phyloP scores from a whole-genome alignment of 2,797 vertebrate species.

The Lutjanus campechanus region DNA sequence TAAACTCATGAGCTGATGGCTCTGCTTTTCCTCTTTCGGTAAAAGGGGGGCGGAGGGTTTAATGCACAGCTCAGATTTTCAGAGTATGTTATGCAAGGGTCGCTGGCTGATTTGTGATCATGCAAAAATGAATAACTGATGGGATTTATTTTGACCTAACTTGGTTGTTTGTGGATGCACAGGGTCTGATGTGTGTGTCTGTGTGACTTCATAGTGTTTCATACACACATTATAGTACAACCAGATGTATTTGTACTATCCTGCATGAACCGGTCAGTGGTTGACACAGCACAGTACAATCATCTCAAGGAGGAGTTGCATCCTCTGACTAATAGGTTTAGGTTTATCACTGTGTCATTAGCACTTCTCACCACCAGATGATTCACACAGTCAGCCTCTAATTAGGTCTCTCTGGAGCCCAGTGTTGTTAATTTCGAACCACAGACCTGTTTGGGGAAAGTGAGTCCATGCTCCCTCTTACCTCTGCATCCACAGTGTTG shows the following conservation, averaged over 20 bases:
- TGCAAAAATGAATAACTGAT: background rate
- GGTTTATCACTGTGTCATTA: slow-evolving; percentile 26
- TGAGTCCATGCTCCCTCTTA: background rate
- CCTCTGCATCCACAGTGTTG: background rate
- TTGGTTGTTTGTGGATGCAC: background rate
- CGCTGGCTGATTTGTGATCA: background rate
- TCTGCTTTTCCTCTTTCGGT: slow-evolving; percentile 77
- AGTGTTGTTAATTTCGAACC: slow-evolving; percentile 7
- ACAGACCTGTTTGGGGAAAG: slow-evolving; percentile 12
- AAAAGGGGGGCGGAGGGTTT: slow-evolving; percentile 28
- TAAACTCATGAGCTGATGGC: slow-evolving; percentile 74
- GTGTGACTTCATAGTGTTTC: slow-evolving; percentile 6
- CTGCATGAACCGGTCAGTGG: slow-evolving; percentile 13
- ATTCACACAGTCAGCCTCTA: slow-evolving; percentile 28
- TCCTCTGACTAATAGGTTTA: slow-evolving; percentile 40
- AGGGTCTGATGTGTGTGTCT: background rate
- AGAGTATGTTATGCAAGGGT: background rate
- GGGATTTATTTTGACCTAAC: background rate
- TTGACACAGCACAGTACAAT: slow-evolving; percentile 12
- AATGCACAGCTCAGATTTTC: slow-evolving; percentile 23
- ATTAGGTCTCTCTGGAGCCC: slow-evolving; percentile 19
- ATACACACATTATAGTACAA: background rate
- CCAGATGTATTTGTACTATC: slow-evolving; percentile 1
- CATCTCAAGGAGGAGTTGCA: slow-evolving; percentile 14
- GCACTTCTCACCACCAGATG: slow-evolving; percentile 18